A percentile compares a stretch with the other conserved stretches of the same genome.
These are phyloP conservation scores for Sebastes oblongus DNA, from an alignment of 2,797 vertebrate species.

Conservation along the genomic window DNA sequence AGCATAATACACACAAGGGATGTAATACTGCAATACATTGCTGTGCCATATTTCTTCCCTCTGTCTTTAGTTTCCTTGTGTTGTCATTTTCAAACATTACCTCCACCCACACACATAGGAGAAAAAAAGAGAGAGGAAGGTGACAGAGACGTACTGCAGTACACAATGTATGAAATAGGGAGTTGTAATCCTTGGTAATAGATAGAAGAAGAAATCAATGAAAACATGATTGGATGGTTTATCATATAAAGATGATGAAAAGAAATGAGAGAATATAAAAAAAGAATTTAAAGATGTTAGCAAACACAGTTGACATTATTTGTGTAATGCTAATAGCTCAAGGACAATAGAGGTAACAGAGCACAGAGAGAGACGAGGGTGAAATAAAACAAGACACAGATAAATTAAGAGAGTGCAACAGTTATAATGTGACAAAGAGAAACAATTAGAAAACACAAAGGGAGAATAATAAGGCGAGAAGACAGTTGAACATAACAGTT, in stretches of 20 bases:
- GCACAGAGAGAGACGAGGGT: constrained; percentile 40
- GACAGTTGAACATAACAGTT: constrained; percentile 32
- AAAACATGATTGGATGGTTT: constrained; percentile 56
- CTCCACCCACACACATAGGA: constrained; percentile 62
- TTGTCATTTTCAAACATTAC: constrained; percentile 74
- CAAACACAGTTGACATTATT: constrained; percentile 58
- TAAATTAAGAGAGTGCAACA: constrained; percentile 48
- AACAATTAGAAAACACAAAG: constrained; percentile 33
- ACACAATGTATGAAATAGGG: constrained; percentile 56
- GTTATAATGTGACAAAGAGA: constrained; percentile 34
- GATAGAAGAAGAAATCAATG: constrained; percentile 56
- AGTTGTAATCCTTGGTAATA: constrained; percentile 67
- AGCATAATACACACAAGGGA: constrained; percentile 69
- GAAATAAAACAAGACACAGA: constrained; percentile 43
- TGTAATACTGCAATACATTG: constrained; percentile 55
- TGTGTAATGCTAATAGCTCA: constrained; percentile 57
- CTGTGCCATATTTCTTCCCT: constrained; percentile 60
- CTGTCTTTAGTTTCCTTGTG: constrained; percentile 67
- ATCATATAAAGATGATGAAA: constrained; percentile 67
- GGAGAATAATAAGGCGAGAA: background rate
- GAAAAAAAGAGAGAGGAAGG: constrained; percentile 25
- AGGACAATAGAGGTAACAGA: constrained; percentile 53
- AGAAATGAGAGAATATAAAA: constrained; percentile 57
- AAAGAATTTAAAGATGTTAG: constrained; percentile 57
- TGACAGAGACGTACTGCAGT: constrained; percentile 61